These are phyloP conservation scores for Rhaphigaster nebulosa DNA, from an alignment of 2,888 invertebrate species.

Conservation along the genomic window DNA sequence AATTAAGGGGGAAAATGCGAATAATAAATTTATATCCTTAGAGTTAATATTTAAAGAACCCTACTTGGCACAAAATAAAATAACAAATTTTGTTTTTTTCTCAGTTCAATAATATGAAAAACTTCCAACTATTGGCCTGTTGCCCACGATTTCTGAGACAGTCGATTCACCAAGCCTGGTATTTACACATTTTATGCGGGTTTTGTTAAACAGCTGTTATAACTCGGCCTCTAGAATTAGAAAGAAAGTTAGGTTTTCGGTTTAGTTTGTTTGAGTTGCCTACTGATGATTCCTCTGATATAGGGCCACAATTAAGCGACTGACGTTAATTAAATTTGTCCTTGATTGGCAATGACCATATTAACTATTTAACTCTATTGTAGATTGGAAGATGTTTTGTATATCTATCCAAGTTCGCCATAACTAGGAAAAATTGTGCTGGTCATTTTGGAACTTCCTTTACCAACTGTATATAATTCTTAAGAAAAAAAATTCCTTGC, in stretches of 20 bases:
- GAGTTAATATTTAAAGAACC: not conserved
- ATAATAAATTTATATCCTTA: not conserved
- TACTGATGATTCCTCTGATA: not conserved
- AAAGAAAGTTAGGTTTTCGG: not conserved
- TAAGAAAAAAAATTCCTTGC: no score
- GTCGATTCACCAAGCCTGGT: not conserved
- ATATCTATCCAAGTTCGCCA: not conserved
- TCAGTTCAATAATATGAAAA: not conserved
- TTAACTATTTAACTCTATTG: not conserved
- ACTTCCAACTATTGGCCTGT: not conserved
- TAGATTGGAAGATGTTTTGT: not conserved
- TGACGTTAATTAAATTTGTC: not conserved
- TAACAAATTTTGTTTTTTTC: not conserved
- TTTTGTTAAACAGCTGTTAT: not conserved
- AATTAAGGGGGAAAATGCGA: not conserved
- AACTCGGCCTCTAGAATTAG: not conserved
- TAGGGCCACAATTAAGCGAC: not conserved
- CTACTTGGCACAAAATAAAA: not conserved
- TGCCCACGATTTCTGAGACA: not conserved
- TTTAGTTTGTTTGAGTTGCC: not conserved
- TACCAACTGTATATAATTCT: not conserved
- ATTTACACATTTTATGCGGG: not conserved
- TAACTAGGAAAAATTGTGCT: not conserved
- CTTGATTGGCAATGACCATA: not conserved
- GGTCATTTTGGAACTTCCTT: not conserved